These are phyloP conservation scores for Leptopilina boulardi DNA, from an alignment of 1,140 invertebrate species.

Conservation along the genomic window DNA sequence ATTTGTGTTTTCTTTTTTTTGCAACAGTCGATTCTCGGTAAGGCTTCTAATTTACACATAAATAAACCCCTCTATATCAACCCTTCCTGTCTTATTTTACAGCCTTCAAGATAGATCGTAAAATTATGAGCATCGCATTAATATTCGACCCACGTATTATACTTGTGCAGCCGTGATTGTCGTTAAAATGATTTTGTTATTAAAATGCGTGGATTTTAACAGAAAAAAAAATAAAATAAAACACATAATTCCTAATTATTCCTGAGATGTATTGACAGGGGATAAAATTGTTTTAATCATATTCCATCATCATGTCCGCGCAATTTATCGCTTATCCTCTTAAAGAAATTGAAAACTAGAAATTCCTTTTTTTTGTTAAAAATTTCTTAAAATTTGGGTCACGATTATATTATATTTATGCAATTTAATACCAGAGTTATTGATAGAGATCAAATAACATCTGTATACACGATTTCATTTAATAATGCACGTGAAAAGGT, in stretches of 20 bases:
- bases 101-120: constrained; percentile 5
- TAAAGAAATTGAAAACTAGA: too few relatives aligned
- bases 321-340: not conserved
- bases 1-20: not conserved
- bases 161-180: constrained; percentile 9
- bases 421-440: not conserved
- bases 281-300: not conserved
- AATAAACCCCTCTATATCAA: constrained; percentile 1
- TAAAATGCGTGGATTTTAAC: not conserved
- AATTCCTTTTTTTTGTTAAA: too few relatives aligned
- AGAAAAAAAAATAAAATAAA: constrained; percentile 8
- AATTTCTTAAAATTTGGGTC: too few relatives aligned
- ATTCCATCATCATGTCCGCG: not conserved
- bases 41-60: constrained; percentile 17
- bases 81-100: not conserved
- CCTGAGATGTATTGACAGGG: not conserved
- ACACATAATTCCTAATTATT: not conserved
- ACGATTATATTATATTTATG: too few relatives aligned
- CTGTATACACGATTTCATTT: not conserved
- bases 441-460: not conserved
- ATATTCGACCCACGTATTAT: constrained; percentile 12
- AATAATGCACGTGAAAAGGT: not conserved
- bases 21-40: not conserved
- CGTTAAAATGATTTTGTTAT: constrained; percentile 10
- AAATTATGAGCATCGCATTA: constrained; percentile 4